A percentile compares a stretch with the other conserved stretches of the same genome.
These are phyloP conservation scores for Heteromormyrus szaboi DNA, from an alignment of 2,797 vertebrate genomes.

Conservation along the genomic window DNA sequence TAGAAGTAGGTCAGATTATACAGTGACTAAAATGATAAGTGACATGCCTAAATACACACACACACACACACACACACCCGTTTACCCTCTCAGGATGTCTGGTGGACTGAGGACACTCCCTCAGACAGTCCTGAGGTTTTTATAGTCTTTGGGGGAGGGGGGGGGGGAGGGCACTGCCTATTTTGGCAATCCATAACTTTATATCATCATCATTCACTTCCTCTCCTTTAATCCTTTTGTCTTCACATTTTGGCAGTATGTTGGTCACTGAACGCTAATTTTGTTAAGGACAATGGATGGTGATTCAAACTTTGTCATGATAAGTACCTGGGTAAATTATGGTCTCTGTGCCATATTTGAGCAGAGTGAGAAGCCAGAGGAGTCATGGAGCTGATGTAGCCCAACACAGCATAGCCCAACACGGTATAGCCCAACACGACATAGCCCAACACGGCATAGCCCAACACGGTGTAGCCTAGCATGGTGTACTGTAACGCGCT, in stretches of 20 bases:
- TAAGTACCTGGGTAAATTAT: background rate
- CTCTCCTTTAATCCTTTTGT: background rate
- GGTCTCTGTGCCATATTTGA: background rate
- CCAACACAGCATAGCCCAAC: too few relatives aligned
- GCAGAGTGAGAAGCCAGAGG: background rate
- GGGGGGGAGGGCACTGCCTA: background rate
- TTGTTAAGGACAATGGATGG: background rate
- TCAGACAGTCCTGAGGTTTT: background rate
- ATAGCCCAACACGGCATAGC: background rate
- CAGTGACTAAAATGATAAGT: background rate
- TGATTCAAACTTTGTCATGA: background rate
- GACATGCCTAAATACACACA: background rate
- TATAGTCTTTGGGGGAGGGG: background rate
- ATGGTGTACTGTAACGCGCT: background rate
- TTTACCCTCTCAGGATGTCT: background rate
- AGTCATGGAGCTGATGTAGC: background rate
- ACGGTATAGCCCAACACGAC: background rate
- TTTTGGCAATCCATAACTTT: background rate
- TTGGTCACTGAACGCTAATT: background rate
- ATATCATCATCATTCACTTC: background rate
- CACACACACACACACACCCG: background rate
- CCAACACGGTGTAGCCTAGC: background rate
- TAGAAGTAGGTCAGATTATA: background rate
- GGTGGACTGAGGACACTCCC: background rate
- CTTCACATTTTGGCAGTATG: background rate